A percentile compares a stretch with the other conserved stretches of the same genome.
phyloP scores from a whole-genome alignment of 53 echinoderm and acorn worm species.

The Hippasteria phrygiana region DNA sequence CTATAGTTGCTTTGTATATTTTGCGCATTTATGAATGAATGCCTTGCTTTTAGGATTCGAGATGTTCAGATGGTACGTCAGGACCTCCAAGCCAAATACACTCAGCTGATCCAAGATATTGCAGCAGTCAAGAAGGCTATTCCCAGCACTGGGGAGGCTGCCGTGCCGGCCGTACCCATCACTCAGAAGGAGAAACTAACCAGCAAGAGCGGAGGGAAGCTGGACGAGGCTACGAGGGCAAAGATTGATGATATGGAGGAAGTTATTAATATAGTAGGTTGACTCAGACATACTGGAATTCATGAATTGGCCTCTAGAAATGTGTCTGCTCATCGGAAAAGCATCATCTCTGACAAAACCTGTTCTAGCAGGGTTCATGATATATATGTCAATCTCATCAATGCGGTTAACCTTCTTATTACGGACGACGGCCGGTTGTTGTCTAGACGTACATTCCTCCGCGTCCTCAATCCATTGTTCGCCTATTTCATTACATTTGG shows the following conservation, averaged over 20 bases:
- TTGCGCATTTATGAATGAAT: not conserved
- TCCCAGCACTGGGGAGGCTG: slow-evolving; percentile 36
- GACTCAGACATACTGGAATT: no score
- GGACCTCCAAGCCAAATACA: slow-evolving; percentile 81
- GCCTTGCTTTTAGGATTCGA: slow-evolving; percentile 71
- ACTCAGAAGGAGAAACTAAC: slow-evolving; percentile 98
- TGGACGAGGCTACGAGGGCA: slow-evolving; percentile 89
- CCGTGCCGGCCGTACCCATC: slow-evolving; percentile 77
- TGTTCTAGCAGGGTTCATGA: no score
- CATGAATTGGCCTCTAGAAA: no score
- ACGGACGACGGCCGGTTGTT: no score
- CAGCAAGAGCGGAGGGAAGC: slow-evolving; percentile 87
- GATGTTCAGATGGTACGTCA: slow-evolving; percentile 98
- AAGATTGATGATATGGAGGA: slow-evolving; percentile 86
- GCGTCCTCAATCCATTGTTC: no score
- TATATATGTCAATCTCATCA: no score
- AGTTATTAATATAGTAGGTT: slow-evolving; percentile 71
- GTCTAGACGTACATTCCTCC: no score
- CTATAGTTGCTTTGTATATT: not conserved
- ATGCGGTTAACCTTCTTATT: no score
- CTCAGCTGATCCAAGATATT: slow-evolving; percentile 75
- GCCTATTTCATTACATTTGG: no score
- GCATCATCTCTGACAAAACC: no score
- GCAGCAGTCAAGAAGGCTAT: slow-evolving; percentile 72
- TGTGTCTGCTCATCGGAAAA: no score